Evolutionary conservation across 2,888 invertebrate genomes (phyloP), one percentile per base, ranked within the genome.

Genomic region (Leucophenga montana): DNA sequence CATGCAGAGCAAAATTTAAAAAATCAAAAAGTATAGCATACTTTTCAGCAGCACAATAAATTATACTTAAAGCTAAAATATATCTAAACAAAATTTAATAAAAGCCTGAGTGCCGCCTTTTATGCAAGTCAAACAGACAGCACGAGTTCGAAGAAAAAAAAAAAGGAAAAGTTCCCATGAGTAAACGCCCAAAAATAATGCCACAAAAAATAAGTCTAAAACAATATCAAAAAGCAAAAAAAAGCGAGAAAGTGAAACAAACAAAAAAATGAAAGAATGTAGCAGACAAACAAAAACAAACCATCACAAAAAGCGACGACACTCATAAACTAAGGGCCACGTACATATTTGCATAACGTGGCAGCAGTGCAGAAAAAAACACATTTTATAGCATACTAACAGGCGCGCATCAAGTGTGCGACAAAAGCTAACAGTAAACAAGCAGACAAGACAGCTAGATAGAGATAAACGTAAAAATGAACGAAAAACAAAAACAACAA

Each of bases 331-430:
- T 27, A 18, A 64, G 39, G 22, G 46, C 62, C 46, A 64, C 39
- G 27, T 64, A 48, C 46, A 64, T 64, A 67, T 70, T 72, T 72
- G 76, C 76, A 74, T 76, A 76, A 39, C 39, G 39, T 39, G 8
- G 33, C 8, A 33, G 33, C 8, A 33, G 8, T 5, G 39, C 9
- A 39, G 11, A 39, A 39, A 76, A 74, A 76, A 70, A 18, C n/a
- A 13, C 22, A 57, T 73, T 66, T 57, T 68, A 16, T 59, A 66
- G 68, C 64, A 64, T 18, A 57, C 68, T 48, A 46, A 61, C 53
- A 39, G 64, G 39, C 62, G 68, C 62, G 39, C 18, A 46, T 27
- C 13, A 48, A 48, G 27, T 48, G 27, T 48, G 48, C 46, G 22
- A 14, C 44, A 62, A 62, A 64, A 64, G 62, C 62, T 5, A 46